Evolutionary conservation across 2,888 invertebrate genomes (phyloP), one percentile per base, ranked within the genome.

Genomic region (Tinea semifulvella): DNA sequence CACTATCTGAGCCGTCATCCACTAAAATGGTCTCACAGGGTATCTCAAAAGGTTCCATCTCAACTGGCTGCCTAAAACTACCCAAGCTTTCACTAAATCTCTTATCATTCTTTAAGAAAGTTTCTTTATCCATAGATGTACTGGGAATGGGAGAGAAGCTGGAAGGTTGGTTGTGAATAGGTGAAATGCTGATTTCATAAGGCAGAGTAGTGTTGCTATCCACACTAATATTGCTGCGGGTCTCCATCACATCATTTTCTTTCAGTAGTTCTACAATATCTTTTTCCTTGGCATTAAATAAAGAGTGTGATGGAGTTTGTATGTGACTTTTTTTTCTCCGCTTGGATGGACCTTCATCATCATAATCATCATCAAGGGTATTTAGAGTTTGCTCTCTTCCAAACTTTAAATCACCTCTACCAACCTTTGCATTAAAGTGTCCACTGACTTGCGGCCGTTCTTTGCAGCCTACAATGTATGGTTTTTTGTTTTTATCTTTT

Each of bases 101-200:
- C 42, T 57, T 44, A 38, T 65, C 66, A 60, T 70, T 68, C 55
- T 56, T 57, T 7, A 51, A 42, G 31, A 68, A 54, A 6, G 54
- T 60, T 28, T 58, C 53, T 42, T 43, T 53, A 43, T 68, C 62
- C 46, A 11, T 60, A 2, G 69, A 69, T 27, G 69, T 68, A 50
- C 69, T 69, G 3, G 69, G 68, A 18, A 60, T 22, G 2, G 68
- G 68, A 11, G 59, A 60, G 46, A 68, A 69, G 40, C 53, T 43
- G 10, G 45, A 20, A 6, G 11, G 47, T 31, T 47, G 48, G 6
- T 39, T 51, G 0, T 16, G 28, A 16, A 20, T 22, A 26, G 8
- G 46, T 17, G 43, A 45, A 1, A 44, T 20, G 20, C 46, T 46
- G 17, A 31, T 49, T 19, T 48, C 49, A 54, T 57, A 56, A 17